These are phyloP conservation scores for Trogon surrucura DNA, from an alignment of 2,113 vertebrate species.

Conservation along the genomic window DNA sequence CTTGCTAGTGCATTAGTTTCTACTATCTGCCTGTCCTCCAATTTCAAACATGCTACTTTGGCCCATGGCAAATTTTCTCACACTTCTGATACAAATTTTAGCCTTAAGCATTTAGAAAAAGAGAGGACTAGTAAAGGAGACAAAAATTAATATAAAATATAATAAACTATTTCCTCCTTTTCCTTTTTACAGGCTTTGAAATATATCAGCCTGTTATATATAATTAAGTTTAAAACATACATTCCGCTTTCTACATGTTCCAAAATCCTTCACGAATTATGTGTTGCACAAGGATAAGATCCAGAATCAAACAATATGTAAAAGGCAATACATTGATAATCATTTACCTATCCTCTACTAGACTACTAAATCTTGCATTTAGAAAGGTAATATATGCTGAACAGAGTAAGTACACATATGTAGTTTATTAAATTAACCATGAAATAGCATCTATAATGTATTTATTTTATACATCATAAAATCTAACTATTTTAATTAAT, in stretches of 20 bases:
- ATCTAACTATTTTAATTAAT: conserved; percentile 71
- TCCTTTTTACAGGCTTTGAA: background rate
- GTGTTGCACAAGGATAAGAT: background rate
- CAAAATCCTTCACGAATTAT: background rate
- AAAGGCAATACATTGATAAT: background rate
- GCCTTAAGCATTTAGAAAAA: background rate
- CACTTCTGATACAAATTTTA: background rate
- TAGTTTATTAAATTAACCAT: conserved; percentile 56
- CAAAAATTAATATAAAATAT: background rate
- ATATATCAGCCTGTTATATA: background rate
- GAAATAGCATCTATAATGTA: conserved; percentile 65
- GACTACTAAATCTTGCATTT: background rate
- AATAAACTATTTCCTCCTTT: background rate
- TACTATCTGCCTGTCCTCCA: background rate
- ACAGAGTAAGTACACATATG: conserved; percentile 39
- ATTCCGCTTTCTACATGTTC: background rate
- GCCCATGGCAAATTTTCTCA: background rate
- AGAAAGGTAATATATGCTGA: conserved; percentile 26
- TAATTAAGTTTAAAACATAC: background rate
- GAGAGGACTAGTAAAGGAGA: background rate
- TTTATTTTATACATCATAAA: conserved; percentile 61
- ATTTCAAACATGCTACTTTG: background rate
- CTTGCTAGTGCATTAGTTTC: background rate
- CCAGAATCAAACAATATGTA: background rate
- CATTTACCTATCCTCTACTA: background rate